These are phyloP conservation scores for Xyliphius kryptos DNA, from an alignment of 2,113 vertebrate genomes.

Conservation along the genomic window DNA sequence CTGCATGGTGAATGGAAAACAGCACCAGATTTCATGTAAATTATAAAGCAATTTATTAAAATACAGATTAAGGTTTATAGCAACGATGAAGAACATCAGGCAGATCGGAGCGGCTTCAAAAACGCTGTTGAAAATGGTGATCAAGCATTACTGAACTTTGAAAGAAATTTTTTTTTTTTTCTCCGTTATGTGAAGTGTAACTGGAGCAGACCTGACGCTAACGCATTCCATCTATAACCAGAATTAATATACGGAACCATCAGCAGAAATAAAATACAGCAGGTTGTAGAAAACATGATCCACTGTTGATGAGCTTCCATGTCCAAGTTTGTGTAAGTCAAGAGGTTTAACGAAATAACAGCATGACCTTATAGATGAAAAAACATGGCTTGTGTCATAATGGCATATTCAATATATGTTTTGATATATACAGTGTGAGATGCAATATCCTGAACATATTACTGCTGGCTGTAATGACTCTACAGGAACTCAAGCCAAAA, in stretches of 20 bases:
- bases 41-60: too few species aligned
- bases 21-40: too few species aligned
- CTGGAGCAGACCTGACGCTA: too few species aligned
- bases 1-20: too few species aligned
- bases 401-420: conserved; percentile 16
- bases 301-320: too few species aligned
- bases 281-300: too few species aligned
- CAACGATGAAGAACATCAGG: not conserved
- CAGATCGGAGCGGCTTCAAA: not conserved
- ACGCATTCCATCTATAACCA: too few species aligned
- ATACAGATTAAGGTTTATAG: too few species aligned
- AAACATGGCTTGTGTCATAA: not conserved
- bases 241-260: too few species aligned
- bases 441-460: conserved; percentile 33
- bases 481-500: conserved; percentile 12
- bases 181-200: too few species aligned
- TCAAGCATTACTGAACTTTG: not conserved
- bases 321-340: not conserved
- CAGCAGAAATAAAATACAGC: too few species aligned
- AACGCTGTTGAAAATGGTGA: not conserved
- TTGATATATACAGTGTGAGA: conserved; percentile 34
- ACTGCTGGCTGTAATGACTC: conserved; percentile 28
- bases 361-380: conserved; percentile 6
- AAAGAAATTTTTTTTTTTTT: too few species aligned
- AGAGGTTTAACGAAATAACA: not conserved